phyloP scores from a whole-genome alignment of 2,797 vertebrate species.

The Acanthurus leucopareius region DNA sequence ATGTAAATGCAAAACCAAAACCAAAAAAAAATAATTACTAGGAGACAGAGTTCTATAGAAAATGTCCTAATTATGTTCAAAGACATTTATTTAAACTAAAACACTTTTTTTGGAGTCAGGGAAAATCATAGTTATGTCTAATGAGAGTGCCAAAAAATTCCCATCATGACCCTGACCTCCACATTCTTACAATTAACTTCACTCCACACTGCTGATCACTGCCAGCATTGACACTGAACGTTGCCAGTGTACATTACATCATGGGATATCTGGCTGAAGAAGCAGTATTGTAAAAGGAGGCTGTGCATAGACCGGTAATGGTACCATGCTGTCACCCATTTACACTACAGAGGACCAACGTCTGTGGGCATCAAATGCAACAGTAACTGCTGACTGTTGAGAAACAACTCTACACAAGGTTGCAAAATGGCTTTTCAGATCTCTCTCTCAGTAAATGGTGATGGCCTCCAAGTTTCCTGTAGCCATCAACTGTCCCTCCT shows the following conservation, averaged over 20 bases:
- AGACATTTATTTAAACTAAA: too few species aligned
- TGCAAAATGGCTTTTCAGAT: not conserved
- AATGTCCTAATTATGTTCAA: not conserved
- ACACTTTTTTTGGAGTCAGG: too few species aligned
- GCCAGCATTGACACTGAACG: not conserved
- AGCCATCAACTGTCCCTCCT: constrained; percentile 1
- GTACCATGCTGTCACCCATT: not conserved
- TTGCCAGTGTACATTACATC: too few species aligned
- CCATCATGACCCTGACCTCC: not conserved
- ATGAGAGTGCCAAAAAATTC: too few species aligned
- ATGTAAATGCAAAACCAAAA: not conserved
- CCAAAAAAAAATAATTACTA: too few species aligned
- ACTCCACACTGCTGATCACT: not conserved
- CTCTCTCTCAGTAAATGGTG: not conserved
- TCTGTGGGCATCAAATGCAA: not conserved
- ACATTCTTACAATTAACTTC: not conserved
- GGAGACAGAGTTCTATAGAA: not conserved
- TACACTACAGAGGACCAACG: not conserved
- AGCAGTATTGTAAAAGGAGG: not conserved
- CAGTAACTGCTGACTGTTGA: not conserved
- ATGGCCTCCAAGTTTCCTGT: constrained; percentile 25
- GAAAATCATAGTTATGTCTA: too few species aligned
- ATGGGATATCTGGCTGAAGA: not conserved
- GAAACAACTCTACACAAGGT: not conserved
- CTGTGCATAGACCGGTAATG: not conserved